Evolutionary conservation across 2,113 vertebrate species (phyloP).

Genomic region (Anser cygnoides): DNA sequence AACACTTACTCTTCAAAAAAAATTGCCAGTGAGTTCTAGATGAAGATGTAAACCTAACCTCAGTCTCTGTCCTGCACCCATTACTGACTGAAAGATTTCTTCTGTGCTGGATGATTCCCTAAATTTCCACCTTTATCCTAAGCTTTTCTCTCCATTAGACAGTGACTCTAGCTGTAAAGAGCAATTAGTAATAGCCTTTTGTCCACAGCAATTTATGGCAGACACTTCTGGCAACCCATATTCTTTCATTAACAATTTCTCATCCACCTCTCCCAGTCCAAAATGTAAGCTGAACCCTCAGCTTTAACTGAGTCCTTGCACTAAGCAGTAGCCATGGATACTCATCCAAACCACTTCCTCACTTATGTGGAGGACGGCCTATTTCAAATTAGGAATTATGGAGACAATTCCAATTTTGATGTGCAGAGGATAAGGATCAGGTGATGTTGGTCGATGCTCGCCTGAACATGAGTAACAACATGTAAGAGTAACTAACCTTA

Average conservation of each 20-base stretch:
- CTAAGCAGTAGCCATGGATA: neutral
- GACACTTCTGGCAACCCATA: neutral
- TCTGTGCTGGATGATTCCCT: neutral
- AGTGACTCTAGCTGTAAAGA: neutral
- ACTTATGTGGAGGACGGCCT: neutral
- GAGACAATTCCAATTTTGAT: neutral
- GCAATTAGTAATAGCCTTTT: neutral
- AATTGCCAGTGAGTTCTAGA: neutral
- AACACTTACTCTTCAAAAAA: neutral
- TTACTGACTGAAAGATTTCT: neutral
- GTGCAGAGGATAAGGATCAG: too few relatives aligned
- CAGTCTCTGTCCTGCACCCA: neutral
- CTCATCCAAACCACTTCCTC: neutral
- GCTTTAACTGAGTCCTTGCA: neutral
- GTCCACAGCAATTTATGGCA: neutral
- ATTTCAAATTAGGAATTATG: neutral
- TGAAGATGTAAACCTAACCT: neutral
- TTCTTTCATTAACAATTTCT: neutral
- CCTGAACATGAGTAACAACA: too few relatives aligned
- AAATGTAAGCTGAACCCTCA: neutral
- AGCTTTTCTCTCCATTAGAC: neutral
- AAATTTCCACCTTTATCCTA: neutral
- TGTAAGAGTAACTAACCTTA: neutral
- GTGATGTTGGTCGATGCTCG: too few relatives aligned
- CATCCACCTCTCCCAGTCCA: neutral